Evolutionary conservation across 2,113 vertebrate species (phyloP).

Genomic region (Micronycteris hirsuta): DNA sequence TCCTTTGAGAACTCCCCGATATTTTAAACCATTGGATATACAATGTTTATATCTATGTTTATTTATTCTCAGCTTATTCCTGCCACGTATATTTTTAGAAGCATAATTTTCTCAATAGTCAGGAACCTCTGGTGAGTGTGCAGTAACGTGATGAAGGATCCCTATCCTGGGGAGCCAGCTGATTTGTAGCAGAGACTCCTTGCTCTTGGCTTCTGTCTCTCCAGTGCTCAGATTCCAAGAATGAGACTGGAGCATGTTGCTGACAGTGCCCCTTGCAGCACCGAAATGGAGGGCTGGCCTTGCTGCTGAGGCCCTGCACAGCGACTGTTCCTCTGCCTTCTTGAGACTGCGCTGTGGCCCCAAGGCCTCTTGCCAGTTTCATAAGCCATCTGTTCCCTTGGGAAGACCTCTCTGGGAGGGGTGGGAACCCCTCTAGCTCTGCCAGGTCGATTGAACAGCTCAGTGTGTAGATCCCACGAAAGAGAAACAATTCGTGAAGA

Average conservation of each 20-base stretch:
- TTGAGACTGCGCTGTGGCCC: neutral
- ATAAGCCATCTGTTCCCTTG: neutral
- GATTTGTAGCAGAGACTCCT: neutral
- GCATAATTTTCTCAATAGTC: neutral
- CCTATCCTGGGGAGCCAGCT: neutral
- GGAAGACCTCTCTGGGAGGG: neutral
- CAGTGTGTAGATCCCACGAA: neutral
- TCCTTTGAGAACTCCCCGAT: neutral
- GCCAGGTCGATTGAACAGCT: neutral
- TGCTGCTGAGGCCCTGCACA: neutral
- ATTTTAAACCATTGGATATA: neutral
- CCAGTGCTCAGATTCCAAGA: neutral
- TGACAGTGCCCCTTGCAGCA: neutral
- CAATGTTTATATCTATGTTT: neutral
- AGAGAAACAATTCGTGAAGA: neutral
- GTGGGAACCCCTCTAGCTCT: neutral
- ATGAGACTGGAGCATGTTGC: neutral
- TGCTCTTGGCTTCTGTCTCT: neutral
- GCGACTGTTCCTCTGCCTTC: neutral
- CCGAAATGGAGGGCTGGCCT: neutral
- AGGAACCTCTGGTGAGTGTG: neutral
- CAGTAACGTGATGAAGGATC: neutral
- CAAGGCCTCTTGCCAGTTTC: neutral
- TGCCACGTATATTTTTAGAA: neutral
- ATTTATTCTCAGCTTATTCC: constrained; percentile 5